Conservation (phyloP, 2,113 vertebrate genomes). For the Mesoclemmys tuberculata region DNA sequence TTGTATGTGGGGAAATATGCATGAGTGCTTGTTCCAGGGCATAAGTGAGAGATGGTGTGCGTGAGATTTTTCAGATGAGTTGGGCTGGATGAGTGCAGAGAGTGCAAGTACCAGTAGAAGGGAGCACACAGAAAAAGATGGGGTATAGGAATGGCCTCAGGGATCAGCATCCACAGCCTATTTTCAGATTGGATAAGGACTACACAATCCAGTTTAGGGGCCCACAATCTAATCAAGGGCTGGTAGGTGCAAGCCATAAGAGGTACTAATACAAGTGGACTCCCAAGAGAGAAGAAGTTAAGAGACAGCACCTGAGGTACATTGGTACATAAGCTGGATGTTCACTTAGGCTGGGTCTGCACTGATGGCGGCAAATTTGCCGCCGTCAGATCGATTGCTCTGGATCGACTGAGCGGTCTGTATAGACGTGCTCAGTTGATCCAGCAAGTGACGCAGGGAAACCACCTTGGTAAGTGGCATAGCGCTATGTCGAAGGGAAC, state of each 20-base stretch:
- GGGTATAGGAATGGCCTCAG: background rate
- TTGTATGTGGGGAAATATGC: background rate
- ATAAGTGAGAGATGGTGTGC: background rate
- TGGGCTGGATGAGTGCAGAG: background rate
- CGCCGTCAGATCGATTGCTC: no score
- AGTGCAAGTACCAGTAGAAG: background rate
- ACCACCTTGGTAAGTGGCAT: no score
- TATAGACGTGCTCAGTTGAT: no score
- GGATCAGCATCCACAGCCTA: background rate
- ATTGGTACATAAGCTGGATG: background rate
- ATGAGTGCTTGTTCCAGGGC: background rate
- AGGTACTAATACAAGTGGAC: background rate
- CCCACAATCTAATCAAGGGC: background rate
- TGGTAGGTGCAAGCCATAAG: background rate
- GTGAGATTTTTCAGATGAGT: background rate
- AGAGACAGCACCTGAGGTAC: background rate
- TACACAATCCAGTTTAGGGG: background rate
- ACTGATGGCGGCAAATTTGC: no score
- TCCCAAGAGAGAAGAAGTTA: background rate
- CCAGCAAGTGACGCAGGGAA: no score
- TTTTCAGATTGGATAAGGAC: background rate
- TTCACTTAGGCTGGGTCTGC: no score
- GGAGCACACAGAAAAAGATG: background rate
- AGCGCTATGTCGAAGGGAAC: no score
- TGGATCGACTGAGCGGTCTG: no score